Percentiles rank a stretch among this genome's conserved stretches.
These are phyloP conservation scores for Germaria angustata DNA, from an alignment of 2,888 invertebrate genomes.

Conservation along the genomic window DNA sequence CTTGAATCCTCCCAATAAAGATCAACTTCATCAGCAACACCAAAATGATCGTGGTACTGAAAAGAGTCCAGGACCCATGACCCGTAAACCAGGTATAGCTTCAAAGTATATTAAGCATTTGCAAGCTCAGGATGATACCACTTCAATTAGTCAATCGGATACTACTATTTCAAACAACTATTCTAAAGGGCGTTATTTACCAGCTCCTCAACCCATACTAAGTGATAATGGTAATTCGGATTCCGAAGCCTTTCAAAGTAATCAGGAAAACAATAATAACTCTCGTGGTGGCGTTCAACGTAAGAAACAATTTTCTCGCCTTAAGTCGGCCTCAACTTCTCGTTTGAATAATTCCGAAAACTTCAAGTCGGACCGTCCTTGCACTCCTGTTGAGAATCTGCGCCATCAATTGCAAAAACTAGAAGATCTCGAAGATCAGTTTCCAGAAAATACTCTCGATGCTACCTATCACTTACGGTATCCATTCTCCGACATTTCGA, in stretches of 20 bases:
- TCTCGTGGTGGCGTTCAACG: slow-evolving; percentile 79
- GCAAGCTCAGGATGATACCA: slow-evolving; percentile 76
- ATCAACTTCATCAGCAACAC: slow-evolving; percentile 37
- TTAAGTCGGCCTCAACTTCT: slow-evolving; percentile 86
- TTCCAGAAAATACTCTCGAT: slow-evolving; percentile 86
- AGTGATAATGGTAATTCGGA: slow-evolving; percentile 80
- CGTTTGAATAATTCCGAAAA: slow-evolving; percentile 82
- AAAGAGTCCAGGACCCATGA: slow-evolving; percentile 47
- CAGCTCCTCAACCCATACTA: slow-evolving; percentile 71
- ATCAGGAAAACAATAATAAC: slow-evolving; percentile 81
- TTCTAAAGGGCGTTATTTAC: slow-evolving; percentile 75
- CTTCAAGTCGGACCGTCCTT: slow-evolving; percentile 81
- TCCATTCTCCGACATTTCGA: slow-evolving; percentile 87
- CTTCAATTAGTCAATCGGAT: slow-evolving; percentile 79
- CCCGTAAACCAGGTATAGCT: slow-evolving; percentile 75
- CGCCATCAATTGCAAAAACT: slow-evolving; percentile 89
- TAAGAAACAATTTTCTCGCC: slow-evolving; percentile 85
- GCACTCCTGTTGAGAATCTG: slow-evolving; percentile 89
- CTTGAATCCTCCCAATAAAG: slow-evolving; percentile 63
- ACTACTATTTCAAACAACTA: slow-evolving; percentile 80
- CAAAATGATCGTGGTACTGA: slow-evolving; percentile 70
- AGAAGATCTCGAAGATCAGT: slow-evolving; percentile 90
- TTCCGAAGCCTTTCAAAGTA: slow-evolving; percentile 77
- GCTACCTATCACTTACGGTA: slow-evolving; percentile 89
- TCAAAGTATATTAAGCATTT: slow-evolving; percentile 78